A percentile compares a stretch with the other conserved stretches of the same genome.
These are phyloP conservation scores for Idaea biselata DNA, from an alignment of 2,888 invertebrate species.

Conservation along the genomic window DNA sequence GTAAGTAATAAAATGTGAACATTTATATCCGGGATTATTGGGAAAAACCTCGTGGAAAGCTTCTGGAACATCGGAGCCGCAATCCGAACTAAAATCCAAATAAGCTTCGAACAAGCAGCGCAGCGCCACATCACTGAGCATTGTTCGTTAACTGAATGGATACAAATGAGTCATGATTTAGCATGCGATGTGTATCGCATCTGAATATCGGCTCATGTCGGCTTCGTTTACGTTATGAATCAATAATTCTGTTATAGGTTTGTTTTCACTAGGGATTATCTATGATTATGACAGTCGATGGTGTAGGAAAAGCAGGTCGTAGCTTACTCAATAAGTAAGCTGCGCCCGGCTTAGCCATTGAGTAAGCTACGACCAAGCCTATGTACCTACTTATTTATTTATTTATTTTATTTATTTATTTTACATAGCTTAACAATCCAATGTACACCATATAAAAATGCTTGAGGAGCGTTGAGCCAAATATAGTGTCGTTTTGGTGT, in stretches of 20 bases:
- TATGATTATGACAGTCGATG: conserved; percentile 26
- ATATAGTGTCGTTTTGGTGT: too few species aligned
- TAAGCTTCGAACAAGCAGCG: conserved; percentile 49
- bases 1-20: conserved; percentile 1
- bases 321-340: background rate
- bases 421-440: too few species aligned
- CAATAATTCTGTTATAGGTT: conserved; percentile 52
- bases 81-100: conserved; percentile 46
- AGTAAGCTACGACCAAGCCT: too few species aligned
- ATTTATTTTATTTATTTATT: too few species aligned
- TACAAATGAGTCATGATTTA: conserved; percentile 72
- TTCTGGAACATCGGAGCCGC: conserved; percentile 5
- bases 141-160: conserved; percentile 66
- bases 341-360: too few species aligned
- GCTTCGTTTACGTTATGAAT: conserved; percentile 56
- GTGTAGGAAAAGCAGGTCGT: conserved; percentile 12
- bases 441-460: too few species aligned
- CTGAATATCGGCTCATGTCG: conserved; percentile 53
- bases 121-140: conserved; percentile 51
- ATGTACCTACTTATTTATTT: too few species aligned
- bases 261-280: conserved; percentile 49
- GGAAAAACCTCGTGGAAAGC: background rate
- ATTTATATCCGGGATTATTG: background rate
- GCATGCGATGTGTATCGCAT: conserved; percentile 55
- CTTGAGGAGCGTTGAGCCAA: too few species aligned